Evolutionary conservation across 2,797 vertebrate genomes (phyloP), one percentile per base, ranked within the genome.

Genomic region (Antrozous pallidus): DNA sequence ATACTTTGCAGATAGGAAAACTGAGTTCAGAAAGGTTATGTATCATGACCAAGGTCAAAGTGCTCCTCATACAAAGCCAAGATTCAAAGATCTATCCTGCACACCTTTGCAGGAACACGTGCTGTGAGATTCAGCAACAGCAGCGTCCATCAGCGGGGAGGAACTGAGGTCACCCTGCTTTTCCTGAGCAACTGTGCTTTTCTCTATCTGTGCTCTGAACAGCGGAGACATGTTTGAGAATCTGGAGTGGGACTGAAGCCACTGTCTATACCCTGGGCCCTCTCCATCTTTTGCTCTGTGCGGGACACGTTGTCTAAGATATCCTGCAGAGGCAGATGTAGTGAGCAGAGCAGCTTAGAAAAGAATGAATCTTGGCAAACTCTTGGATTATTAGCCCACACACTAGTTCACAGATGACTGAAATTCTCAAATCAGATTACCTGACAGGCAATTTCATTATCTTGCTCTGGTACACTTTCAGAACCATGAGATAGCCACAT

Each of bases 371-470:
- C 69, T 96, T 97, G 94, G 93, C 3, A 28, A 98, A 96, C 91
- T 89, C 92, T 24, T 80, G 89, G 93, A 87, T 97, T 96, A 93
- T 51, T 96, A 98, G 95, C 95, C 95, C 95, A 95, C 78, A 96
- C 65, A 71, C 33, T 51, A 84, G 91, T 92, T 96, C 74, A 80
- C 36, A 88, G 95, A 94, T 96, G 97, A 95, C 94, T 97, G 80
- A 91, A 97, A 97, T 97, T 96, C 78, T 96, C 92, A 95, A 96
- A 97, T 96, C 96, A 97, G 96, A 97, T 93, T 96, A 88, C 74
- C 92, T 97, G 95, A 93, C 94, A 98, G 88, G 88, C 96, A 97
- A 88, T 96, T 97, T 96, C 89, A 98, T 96, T 97, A 93, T n/a
- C 7, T 87, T 89, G n/a, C 85, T 95, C 71, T 2, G 33, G 95